Evolutionary conservation across 2,888 invertebrate species (phyloP).

Genomic region (Diadromus collaris): DNA sequence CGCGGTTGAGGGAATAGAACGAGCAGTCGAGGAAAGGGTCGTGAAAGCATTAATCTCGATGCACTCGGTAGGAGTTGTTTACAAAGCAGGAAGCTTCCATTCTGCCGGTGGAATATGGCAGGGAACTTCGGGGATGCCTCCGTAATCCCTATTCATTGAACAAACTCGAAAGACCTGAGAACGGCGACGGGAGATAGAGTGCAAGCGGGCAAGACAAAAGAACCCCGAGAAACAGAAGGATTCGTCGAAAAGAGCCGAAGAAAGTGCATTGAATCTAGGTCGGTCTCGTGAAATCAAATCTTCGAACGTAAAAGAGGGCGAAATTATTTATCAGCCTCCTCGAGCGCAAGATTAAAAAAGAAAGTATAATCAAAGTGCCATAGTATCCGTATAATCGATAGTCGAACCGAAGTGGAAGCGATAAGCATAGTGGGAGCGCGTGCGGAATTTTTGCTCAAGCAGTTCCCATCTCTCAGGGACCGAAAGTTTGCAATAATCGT

Average conservation of each 20-base stretch:
- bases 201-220: constrained; percentile 23
- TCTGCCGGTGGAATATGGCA: constrained; percentile 43
- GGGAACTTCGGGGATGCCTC: constrained; percentile 47
- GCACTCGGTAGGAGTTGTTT: constrained; percentile 55
- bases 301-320: constrained; percentile 36
- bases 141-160: constrained; percentile 59
- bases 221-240: constrained; percentile 9
- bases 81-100: constrained; percentile 56
- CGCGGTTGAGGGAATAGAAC: constrained; percentile 31
- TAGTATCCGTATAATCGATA: constrained; percentile 29
- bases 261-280: constrained; percentile 33
- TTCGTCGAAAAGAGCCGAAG: constrained; percentile 32
- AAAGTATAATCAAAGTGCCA: constrained; percentile 52
- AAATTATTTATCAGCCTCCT: constrained; percentile 44
- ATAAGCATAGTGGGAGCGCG: not conserved
- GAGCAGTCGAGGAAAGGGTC: constrained; percentile 38
- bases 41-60: constrained; percentile 57
- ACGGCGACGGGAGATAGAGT: constrained; percentile 33
- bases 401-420: not conserved
- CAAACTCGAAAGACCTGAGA: constrained; percentile 53
- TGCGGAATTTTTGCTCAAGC: constrained; percentile 10
- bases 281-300: constrained; percentile 40
- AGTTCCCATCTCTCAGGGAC: not conserved
- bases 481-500: constrained; percentile 11
- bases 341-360: constrained; percentile 44